These are phyloP conservation scores for Aythya baeri DNA, from an alignment of 2,113 vertebrate genomes.

Conservation along the genomic window DNA sequence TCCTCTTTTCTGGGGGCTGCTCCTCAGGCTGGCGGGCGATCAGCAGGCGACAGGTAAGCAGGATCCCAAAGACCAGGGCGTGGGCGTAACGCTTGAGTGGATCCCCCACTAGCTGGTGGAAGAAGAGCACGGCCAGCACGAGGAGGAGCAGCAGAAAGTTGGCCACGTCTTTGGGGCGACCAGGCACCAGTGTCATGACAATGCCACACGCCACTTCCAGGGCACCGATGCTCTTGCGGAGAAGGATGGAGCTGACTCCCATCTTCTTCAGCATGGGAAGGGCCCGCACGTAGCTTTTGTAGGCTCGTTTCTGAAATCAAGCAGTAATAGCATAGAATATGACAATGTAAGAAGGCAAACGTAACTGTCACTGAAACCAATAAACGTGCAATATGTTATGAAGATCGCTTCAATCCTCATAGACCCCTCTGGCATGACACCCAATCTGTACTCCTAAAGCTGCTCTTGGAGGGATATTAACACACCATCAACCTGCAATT, in stretches of 20 bases:
- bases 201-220: constrained; percentile 94
- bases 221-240: constrained; percentile 95
- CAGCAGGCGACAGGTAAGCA: constrained; percentile 95
- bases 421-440: not conserved
- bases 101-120: constrained; percentile 97
- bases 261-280: constrained; percentile 94
- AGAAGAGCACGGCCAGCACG: constrained; percentile 94
- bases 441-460: not conserved
- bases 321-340: not conserved
- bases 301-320: constrained; percentile 91
- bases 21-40: constrained; percentile 95
- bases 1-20: constrained; percentile 85
- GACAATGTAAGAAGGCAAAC: not conserved
- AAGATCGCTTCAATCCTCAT: not conserved
- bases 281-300: constrained; percentile 96
- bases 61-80: constrained; percentile 95
- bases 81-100: constrained; percentile 97
- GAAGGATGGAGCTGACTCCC: constrained; percentile 93
- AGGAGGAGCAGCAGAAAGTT: constrained; percentile 96
- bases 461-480: not conserved
- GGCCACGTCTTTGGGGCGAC: constrained; percentile 94
- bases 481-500: not conserved
- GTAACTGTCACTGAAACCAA: not conserved
- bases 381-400: not conserved
- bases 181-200: constrained; percentile 93